Evolutionary conservation across 2,797 vertebrate species (phyloP).

Genomic region (Denticeps clupeoides): DNA sequence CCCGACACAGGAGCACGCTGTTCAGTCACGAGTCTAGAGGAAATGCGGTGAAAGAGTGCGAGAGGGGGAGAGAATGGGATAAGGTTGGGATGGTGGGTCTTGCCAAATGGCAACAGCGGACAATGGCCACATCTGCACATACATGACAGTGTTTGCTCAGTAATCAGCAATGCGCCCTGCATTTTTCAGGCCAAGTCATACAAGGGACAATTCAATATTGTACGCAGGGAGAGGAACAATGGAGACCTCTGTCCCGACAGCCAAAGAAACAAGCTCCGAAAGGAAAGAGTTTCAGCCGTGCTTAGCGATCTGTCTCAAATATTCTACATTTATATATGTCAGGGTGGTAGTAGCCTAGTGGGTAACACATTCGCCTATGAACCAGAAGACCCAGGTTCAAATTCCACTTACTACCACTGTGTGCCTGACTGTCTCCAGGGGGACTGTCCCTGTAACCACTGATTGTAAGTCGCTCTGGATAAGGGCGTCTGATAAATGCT

Average conservation of each 20-base stretch:
- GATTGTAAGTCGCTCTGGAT: too few relatives aligned
- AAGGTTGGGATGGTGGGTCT: background rate
- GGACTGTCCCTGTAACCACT: too few relatives aligned
- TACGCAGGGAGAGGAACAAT: background rate
- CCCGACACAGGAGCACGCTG: background rate
- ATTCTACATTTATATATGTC: too few relatives aligned
- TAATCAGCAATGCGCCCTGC: background rate
- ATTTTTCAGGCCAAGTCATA: background rate
- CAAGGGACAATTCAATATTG: conserved; percentile 4
- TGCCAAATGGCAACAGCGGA: background rate
- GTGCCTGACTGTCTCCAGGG: too few relatives aligned
- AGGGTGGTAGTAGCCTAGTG: too few relatives aligned
- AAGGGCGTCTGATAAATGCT: too few relatives aligned
- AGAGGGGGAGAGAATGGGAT: background rate
- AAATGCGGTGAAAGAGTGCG: background rate
- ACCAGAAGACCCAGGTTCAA: too few relatives aligned
- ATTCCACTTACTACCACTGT: too few relatives aligned
- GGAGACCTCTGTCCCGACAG: background rate
- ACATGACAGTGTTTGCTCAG: background rate
- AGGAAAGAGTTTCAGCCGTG: too few relatives aligned
- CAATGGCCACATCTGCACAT: background rate
- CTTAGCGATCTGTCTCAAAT: too few relatives aligned
- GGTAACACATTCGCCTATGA: too few relatives aligned
- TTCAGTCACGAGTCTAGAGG: background rate
- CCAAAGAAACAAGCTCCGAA: too few relatives aligned